Conservation (phyloP, 2,113 vertebrate species). For the Motacilla alba region DNA sequence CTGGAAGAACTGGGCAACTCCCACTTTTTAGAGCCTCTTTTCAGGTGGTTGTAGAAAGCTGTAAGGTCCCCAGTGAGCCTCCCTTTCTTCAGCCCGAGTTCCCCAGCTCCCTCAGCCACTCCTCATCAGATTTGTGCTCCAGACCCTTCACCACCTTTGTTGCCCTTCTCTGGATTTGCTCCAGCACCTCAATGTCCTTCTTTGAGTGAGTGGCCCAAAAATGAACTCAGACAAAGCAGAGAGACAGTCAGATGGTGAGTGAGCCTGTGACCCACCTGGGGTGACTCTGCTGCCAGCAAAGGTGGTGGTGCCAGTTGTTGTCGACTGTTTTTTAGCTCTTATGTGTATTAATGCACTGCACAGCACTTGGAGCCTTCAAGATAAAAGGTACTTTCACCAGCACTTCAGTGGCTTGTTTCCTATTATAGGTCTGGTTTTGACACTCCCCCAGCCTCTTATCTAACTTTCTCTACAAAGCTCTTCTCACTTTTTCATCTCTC, state of each 20-base stretch:
- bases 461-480: constrained; percentile 54
- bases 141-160: not conserved
- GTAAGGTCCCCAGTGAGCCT: not conserved
- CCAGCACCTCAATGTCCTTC: not conserved
- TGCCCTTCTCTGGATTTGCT: not conserved
- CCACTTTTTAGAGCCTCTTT: not conserved
- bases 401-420: constrained; percentile 36
- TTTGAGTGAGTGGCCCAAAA: not conserved
- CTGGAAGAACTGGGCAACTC: not conserved
- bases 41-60: not conserved
- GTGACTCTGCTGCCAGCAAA: not conserved
- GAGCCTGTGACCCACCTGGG: not conserved
- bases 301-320: not conserved
- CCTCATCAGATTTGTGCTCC: not conserved
- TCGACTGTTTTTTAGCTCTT: not conserved
- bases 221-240: not conserved
- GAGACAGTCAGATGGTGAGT: not conserved
- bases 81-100: not conserved
- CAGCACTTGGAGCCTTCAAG: not conserved
- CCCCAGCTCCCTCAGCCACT: not conserved
- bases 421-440: constrained; percentile 43
- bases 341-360: not conserved
- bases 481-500: constrained; percentile 49
- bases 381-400: constrained; percentile 52
- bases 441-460: constrained; percentile 44